Conservation (phyloP, 2,797 vertebrate genomes). For the Thunnus albacares region DNA sequence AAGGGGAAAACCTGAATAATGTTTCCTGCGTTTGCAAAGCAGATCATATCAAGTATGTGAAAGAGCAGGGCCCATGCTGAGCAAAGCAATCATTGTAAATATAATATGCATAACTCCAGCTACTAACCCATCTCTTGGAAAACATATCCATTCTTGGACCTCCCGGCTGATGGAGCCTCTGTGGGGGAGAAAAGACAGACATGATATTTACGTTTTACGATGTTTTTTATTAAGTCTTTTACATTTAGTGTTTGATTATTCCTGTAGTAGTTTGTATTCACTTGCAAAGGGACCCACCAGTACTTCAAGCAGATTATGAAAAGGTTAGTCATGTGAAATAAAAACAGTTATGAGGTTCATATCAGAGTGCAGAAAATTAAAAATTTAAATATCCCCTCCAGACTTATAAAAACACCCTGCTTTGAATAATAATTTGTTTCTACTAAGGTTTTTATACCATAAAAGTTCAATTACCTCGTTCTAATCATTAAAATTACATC, state of each 20-base stretch:
- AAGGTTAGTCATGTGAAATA: neutral
- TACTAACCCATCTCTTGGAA: conserved; percentile 91
- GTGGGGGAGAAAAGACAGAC: conserved; percentile 49
- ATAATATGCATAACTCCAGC: conserved; percentile 2
- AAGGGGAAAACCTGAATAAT: conserved; percentile 2
- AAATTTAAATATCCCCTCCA: neutral
- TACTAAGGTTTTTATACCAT: too few species aligned
- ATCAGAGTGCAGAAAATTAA: neutral
- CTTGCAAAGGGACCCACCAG: neutral
- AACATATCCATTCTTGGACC: conserved; percentile 91
- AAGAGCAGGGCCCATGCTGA: conserved; percentile 10
- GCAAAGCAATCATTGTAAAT: conserved; percentile 25
- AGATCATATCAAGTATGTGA: conserved; percentile 6
- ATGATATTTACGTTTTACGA: neutral
- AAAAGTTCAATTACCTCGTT: neutral
- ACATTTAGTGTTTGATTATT: conserved; percentile 19
- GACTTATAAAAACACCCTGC: neutral
- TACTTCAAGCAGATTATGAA: neutral
- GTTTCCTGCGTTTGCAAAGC: neutral
- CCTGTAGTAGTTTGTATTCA: conserved; percentile 17
- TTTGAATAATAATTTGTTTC: too few species aligned
- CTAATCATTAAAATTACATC: neutral
- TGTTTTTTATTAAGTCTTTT: neutral
- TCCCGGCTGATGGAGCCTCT: conserved; percentile 86
- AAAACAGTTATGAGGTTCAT: neutral